These are phyloP conservation scores for Eurystomus glaucurus DNA, from an alignment of 2,797 vertebrate genomes.

Conservation along the genomic window DNA sequence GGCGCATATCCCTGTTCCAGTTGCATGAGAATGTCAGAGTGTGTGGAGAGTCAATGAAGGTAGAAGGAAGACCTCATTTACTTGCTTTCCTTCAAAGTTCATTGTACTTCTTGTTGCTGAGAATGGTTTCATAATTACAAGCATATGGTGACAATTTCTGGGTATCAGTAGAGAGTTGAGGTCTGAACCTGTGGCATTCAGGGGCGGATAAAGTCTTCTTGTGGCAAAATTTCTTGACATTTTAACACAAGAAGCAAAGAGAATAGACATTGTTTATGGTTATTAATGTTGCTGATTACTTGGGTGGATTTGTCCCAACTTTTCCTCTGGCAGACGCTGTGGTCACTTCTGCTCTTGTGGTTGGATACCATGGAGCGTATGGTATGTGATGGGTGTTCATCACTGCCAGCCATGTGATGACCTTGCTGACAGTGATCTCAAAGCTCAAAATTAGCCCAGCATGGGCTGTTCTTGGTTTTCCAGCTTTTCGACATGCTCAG, in stretches of 20 bases:
- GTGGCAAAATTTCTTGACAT: not conserved
- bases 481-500: rapidly evolving
- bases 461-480: not conserved
- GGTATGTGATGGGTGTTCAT: not conserved
- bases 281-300: not conserved
- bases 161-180: not conserved
- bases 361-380: not conserved
- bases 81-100: not conserved
- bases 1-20: not conserved
- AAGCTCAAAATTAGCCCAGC: not conserved
- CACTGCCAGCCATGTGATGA: not conserved
- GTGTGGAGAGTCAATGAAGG: not conserved
- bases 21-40: not conserved
- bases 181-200: not conserved
- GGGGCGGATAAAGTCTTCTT: not conserved
- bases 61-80: not conserved
- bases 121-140: not conserved
- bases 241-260: not conserved
- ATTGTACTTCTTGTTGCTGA: not conserved
- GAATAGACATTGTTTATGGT: not conserved
- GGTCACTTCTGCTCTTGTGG: not conserved
- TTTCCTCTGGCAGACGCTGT: not conserved
- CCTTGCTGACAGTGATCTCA: not conserved
- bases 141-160: not conserved
- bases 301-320: not conserved